These are phyloP conservation scores for Slavum lentiscoides DNA, from an alignment of 2,888 invertebrate genomes.

Conservation along the genomic window DNA sequence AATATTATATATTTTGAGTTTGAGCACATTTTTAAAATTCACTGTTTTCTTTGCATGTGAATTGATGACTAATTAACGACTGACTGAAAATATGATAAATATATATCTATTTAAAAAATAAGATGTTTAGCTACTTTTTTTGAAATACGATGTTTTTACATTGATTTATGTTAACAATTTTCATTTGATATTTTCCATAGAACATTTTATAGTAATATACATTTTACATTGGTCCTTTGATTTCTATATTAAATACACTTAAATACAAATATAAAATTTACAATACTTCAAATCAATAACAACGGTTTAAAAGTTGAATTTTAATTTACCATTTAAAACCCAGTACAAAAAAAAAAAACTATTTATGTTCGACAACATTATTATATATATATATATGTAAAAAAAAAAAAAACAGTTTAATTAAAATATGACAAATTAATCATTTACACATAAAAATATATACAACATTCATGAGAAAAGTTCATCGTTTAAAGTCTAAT, in stretches of 20 bases:
- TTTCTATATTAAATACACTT: conserved; percentile 8
- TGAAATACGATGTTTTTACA: too few species aligned
- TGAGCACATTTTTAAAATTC: too few species aligned
- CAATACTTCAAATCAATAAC: conserved; percentile 6
- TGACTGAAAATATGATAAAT: too few species aligned
- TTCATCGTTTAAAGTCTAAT: conserved; percentile 1
- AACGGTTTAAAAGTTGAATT: conserved; percentile 4
- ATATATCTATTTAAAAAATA: too few species aligned
- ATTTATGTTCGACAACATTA: not conserved
- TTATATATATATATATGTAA: not conserved
- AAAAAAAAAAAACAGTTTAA: conserved; percentile 3
- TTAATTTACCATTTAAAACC: conserved; percentile 21
- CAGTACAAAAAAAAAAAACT: conserved; percentile 11
- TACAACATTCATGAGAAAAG: not conserved
- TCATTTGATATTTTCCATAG: not conserved
- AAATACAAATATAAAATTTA: conserved; percentile 12
- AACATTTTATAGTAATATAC: conserved; percentile 1
- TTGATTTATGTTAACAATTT: too few species aligned
- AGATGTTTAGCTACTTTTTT: too few species aligned
- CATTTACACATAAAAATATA: conserved; percentile 27
- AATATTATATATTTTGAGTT: too few species aligned
- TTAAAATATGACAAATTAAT: conserved; percentile 7
- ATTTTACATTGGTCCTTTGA: conserved; percentile 26
- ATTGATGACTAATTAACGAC: too few species aligned
- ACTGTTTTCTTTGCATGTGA: too few species aligned